A percentile compares a stretch with the other conserved stretches of the same genome.
Conservation (phyloP, 2,113 vertebrate genomes). For the Scopus umbretta region DNA sequence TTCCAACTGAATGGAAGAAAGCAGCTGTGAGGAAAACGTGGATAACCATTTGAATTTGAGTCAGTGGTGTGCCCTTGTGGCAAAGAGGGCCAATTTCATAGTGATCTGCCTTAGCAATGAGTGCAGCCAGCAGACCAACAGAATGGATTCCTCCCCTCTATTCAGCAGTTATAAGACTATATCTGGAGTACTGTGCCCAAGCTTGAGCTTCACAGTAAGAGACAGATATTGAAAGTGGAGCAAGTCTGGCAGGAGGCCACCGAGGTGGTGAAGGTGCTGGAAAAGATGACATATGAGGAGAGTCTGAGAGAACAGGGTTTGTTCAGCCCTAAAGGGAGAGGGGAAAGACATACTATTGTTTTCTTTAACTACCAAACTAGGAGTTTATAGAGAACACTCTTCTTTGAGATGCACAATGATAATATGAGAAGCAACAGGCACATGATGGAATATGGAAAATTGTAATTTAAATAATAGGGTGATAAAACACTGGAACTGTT, state of each 20-base stretch:
- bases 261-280: not conserved
- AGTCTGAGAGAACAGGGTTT: not conserved
- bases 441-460: not conserved
- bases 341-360: not conserved
- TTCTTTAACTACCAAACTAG: not conserved
- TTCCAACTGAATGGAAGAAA: not conserved
- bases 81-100: not conserved
- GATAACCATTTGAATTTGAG: not conserved
- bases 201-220: not conserved
- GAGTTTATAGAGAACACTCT: not conserved
- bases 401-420: not conserved
- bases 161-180: not conserved
- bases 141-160: not conserved
- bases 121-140: not conserved
- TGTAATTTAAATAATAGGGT: not conserved
- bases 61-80: not conserved
- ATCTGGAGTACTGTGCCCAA: not conserved
- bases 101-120: not conserved
- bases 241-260: not conserved
- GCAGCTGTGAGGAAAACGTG: not conserved
- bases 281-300: not conserved
- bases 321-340: not conserved
- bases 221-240: not conserved
- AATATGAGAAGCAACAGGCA: not conserved
- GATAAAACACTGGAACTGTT: not conserved